phyloP scores from a whole-genome alignment of 2,113 vertebrate species.

The Brachyistius frenatus region DNA sequence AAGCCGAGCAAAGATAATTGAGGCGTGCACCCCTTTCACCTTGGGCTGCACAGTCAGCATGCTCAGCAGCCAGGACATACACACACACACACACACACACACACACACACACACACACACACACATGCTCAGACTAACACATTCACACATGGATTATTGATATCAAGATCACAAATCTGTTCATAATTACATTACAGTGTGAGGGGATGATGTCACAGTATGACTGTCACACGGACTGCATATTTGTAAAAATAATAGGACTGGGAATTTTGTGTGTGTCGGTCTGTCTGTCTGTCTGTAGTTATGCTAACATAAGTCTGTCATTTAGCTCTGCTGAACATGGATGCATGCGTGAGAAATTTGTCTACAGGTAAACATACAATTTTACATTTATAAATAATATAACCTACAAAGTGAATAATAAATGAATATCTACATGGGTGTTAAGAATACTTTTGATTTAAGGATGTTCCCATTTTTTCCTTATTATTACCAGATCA shows the following conservation, averaged over 20 bases:
- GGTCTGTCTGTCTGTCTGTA: constrained; percentile 9
- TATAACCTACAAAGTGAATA: too few species aligned
- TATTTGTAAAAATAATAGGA: constrained; percentile 58
- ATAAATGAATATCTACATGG: too few species aligned
- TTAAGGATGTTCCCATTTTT: too few species aligned
- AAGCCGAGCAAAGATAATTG: constrained; percentile 52
- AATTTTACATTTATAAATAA: too few species aligned
- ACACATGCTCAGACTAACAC: constrained; percentile 10
- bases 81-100: constrained; percentile 28
- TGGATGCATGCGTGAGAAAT: too few species aligned
- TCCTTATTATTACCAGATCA: too few species aligned
- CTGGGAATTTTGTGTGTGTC: constrained; percentile 15
- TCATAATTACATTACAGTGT: constrained; percentile 62
- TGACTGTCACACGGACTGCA: constrained; percentile 26
- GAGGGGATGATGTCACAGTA: constrained; percentile 42
- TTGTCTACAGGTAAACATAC: too few species aligned
- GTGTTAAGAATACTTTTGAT: too few species aligned
- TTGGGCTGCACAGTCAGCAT: constrained; percentile 69
- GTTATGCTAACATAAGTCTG: not conserved
- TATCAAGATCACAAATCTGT: constrained; percentile 62
- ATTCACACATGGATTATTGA: constrained; percentile 45
- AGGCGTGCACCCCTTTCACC: constrained; percentile 54
- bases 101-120: constrained; percentile 26
- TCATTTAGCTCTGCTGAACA: too few species aligned
- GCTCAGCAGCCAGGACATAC: constrained; percentile 39